These are phyloP conservation scores for Cotesia vestalis DNA, from an alignment of 1,140 invertebrate genomes.

Conservation along the genomic window DNA sequence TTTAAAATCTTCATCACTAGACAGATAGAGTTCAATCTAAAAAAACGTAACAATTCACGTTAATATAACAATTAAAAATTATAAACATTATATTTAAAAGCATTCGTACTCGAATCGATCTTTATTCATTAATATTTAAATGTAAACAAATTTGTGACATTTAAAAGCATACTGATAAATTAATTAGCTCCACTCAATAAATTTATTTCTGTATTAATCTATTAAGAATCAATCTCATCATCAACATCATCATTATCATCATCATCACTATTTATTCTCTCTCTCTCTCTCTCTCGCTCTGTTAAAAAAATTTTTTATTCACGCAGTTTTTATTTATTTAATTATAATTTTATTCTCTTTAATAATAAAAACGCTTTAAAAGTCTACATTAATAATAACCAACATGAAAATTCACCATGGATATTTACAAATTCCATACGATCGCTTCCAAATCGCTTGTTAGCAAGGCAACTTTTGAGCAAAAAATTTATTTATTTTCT, in stretches of 20 bases:
- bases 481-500: constrained; percentile 45
- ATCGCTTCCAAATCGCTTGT: constrained; percentile 53
- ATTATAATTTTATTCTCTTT: constrained; percentile 33
- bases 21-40: constrained; percentile 8
- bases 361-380: constrained; percentile 41
- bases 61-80: no score
- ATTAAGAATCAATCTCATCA: no score
- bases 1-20: neutral
- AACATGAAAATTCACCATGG: constrained; percentile 51
- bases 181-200: no score
- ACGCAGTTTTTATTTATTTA: constrained; percentile 12
- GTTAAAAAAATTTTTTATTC: neutral
- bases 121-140: no score
- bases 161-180: no score
- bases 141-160: no score
- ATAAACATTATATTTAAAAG: constrained; percentile 13
- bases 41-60: neutral
- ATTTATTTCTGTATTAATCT: no score
- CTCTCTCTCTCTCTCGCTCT: constrained; percentile 13
- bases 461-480: constrained; percentile 60
- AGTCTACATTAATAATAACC: constrained; percentile 44
- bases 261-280: constrained; percentile 6
- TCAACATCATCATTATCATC: neutral
- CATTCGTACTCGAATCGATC: neutral
- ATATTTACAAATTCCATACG: constrained; percentile 59